Evolutionary conservation across 2,797 vertebrate genomes (phyloP).

Genomic region (Bryconaethiops microstoma): DNA sequence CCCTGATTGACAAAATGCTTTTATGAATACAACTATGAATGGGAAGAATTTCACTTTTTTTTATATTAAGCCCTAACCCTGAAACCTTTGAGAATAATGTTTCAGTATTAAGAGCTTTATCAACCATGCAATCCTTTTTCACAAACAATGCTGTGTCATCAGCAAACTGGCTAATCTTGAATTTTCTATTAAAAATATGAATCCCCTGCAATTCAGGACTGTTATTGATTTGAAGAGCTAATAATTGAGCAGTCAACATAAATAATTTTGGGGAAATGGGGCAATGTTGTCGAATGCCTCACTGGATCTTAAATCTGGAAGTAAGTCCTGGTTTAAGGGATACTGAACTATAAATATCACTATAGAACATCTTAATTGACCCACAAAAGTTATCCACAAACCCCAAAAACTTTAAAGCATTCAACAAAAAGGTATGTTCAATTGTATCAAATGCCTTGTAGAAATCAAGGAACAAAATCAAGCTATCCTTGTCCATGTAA

Average conservation of each 20-base stretch:
- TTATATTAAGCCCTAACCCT: constrained; percentile 10
- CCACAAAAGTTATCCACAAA: neutral
- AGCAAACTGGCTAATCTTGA: constrained; percentile 30
- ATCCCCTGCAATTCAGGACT: neutral
- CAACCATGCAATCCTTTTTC: neutral
- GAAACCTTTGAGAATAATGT: neutral
- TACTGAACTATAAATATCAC: neutral
- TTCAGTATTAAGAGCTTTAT: neutral
- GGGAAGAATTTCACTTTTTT: constrained; percentile 5
- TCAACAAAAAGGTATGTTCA: neutral
- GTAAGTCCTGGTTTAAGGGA: neutral
- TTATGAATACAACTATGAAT: neutral
- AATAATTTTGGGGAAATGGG: neutral
- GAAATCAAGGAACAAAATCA: neutral
- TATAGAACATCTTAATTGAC: neutral
- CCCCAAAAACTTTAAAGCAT: neutral
- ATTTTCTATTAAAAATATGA: neutral
- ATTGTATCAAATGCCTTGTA: neutral
- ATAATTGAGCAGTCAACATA: neutral
- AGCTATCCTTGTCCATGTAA: neutral
- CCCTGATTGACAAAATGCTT: constrained; percentile 18
- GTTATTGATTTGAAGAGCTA: neutral
- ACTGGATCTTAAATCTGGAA: neutral
- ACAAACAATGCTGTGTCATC: constrained; percentile 25
- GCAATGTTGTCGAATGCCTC: neutral